Evolutionary conservation across 2,888 invertebrate species (phyloP), one percentile per base, ranked within the genome.

Genomic region (Odontocerum albicorne): DNA sequence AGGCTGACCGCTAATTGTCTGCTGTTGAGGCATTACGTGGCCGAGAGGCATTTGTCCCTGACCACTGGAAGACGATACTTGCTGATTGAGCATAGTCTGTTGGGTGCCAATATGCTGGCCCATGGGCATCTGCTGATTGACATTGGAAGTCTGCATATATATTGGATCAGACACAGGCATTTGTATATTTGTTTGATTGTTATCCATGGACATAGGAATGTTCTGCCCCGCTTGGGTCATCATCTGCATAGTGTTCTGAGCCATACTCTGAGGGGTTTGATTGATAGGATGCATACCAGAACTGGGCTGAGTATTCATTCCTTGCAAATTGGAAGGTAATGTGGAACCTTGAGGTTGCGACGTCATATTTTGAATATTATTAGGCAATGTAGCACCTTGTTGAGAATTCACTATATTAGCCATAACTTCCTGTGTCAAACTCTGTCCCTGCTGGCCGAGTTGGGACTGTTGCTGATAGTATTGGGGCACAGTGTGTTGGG

Each of bases 251-350:
- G 80, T 76, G 55, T 79, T 80, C 68, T 81, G 81, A 12, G 79
- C 75, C 66, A 82, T 79, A 63, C 73, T 81, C 60, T 78, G 79
- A 64, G 81, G 77, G 61, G 81, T 81, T 2, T 73, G 70, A 57
- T 73, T 71, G 67, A 77, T 75, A 32, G 70, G 65, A 62, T 77
- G 76, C 49, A 77, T 75, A 13, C 70, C 63, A 35, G 75, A 70
- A 64, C 80, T 75, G 66, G 78, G 82, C 62, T 75, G 81, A 39
- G 71, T 72, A 55, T 72, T 73, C 51, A 77, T 64, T 45, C 73
- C 73, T 66, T 82, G 83, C 64, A 82, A 72, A 72, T 80, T 82
- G 12, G 80, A 74, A 31, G 83, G 82, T 63, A 83, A 71, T n/a
- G 83, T 82, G 1, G 82, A 72, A n/a, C 82, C 83, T 62, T 82